Evolutionary conservation across 1,140 invertebrate genomes (phyloP).

Genomic region (Hormaphis cornu): DNA sequence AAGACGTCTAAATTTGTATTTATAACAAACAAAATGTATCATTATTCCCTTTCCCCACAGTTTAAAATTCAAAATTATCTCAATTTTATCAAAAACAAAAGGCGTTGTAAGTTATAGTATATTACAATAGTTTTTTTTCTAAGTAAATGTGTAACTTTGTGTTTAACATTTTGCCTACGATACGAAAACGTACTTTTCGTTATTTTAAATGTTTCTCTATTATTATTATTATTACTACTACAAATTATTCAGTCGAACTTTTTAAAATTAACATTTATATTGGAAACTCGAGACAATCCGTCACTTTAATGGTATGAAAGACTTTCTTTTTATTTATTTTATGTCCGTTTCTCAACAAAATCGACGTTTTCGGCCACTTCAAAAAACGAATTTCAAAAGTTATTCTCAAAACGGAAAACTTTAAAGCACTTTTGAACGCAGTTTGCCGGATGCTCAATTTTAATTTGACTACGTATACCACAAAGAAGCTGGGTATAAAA

Average conservation of each 20-base stretch:
- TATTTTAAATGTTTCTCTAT: neutral
- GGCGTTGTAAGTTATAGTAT: too few relatives aligned
- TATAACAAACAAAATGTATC: too few relatives aligned
- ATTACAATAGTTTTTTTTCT: neutral
- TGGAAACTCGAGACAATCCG: neutral
- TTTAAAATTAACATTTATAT: slow-evolving; percentile 21
- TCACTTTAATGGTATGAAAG: neutral
- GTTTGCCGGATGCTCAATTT: neutral
- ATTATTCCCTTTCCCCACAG: too few relatives aligned
- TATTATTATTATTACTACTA: too few relatives aligned
- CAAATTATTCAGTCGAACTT: neutral
- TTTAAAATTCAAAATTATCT: too few relatives aligned
- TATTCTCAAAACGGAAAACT: neutral
- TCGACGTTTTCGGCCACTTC: neutral
- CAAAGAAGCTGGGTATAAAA: neutral
- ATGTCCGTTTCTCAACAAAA: neutral
- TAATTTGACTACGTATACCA: slow-evolving; percentile 1
- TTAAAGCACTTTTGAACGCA: neutral
- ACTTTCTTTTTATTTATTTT: neutral
- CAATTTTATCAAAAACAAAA: too few relatives aligned
- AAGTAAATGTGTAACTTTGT: neutral
- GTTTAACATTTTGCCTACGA: neutral
- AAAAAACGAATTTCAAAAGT: slow-evolving; percentile 5
- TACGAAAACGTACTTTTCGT: neutral
- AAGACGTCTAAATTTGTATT: too few relatives aligned